Conservation (phyloP, 2,113 vertebrate species). For the Tupaia chinensis region DNA sequence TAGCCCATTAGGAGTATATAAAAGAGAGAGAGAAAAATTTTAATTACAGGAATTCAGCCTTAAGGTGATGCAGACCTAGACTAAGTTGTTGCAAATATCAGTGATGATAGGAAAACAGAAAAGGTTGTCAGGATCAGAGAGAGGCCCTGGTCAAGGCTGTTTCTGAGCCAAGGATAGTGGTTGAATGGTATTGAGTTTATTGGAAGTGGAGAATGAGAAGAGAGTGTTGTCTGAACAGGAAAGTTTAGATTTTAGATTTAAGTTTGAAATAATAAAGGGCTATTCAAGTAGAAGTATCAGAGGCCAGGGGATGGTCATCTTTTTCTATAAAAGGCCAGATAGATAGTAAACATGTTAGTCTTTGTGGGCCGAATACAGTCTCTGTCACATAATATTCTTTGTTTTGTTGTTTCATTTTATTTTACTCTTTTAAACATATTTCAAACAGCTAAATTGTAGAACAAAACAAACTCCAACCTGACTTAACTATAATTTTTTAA, state of each 20-base stretch:
- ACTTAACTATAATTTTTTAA: background rate
- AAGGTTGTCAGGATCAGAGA: background rate
- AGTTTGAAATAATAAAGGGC: background rate
- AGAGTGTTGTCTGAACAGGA: background rate
- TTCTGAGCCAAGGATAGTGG: background rate
- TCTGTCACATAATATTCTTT: background rate
- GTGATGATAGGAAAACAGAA: background rate
- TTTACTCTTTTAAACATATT: background rate
- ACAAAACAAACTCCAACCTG: background rate
- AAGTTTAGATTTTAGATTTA: background rate
- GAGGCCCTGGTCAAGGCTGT: no score
- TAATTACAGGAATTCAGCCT: background rate
- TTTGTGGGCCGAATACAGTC: background rate
- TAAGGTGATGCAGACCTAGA: no score
- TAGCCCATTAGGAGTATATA: background rate
- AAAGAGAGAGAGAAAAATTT: background rate
- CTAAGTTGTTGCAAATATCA: background rate
- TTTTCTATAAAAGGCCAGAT: background rate
- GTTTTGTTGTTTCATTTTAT: background rate
- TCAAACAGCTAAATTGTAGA: background rate
- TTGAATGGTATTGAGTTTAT: background rate
- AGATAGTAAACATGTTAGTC: background rate
- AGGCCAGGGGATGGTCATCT: background rate
- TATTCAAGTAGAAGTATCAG: background rate
- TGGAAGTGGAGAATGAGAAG: background rate